Percentiles rank a stretch among this genome's conserved stretches.
These are phyloP conservation scores for Mus caroli DNA, from an alignment of 2,797 vertebrate genomes.

Conservation along the genomic window DNA sequence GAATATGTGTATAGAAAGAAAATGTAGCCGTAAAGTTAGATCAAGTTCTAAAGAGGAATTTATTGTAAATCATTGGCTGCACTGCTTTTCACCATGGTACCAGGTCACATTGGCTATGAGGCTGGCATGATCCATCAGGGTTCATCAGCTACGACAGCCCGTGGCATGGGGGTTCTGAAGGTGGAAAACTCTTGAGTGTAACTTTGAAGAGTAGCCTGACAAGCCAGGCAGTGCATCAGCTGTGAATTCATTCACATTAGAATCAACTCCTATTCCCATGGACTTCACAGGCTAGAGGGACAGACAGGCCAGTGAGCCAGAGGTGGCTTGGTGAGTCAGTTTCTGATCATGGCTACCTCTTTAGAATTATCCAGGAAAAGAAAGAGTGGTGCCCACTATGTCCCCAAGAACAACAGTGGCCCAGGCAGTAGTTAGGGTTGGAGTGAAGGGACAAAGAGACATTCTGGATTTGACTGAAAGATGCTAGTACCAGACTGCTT, in stretches of 20 bases:
- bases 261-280: not conserved
- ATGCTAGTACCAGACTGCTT: not conserved
- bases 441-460: not conserved
- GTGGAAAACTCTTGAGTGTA: not conserved
- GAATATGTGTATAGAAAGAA: not conserved
- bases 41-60: slow-evolving; percentile 17
- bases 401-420: not conserved
- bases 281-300: not conserved
- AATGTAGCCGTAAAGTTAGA: slow-evolving; percentile 37
- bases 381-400: not conserved
- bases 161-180: not conserved
- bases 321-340: not conserved
- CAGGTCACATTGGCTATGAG: not conserved
- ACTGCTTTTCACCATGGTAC: not conserved
- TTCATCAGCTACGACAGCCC: not conserved
- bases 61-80: slow-evolving; percentile 11
- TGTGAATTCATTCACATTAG: not conserved
- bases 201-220: not conserved
- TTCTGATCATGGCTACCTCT: not conserved
- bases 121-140: not conserved
- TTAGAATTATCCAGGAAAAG: slow-evolving; percentile 29
- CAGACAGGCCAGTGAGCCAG: not conserved
- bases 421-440: not conserved
- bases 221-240: not conserved
- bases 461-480: not conserved